Evolutionary conservation across 2,797 vertebrate genomes (phyloP), one percentile per base, ranked within the genome.

Genomic region (Thamnophis elegans): DNA sequence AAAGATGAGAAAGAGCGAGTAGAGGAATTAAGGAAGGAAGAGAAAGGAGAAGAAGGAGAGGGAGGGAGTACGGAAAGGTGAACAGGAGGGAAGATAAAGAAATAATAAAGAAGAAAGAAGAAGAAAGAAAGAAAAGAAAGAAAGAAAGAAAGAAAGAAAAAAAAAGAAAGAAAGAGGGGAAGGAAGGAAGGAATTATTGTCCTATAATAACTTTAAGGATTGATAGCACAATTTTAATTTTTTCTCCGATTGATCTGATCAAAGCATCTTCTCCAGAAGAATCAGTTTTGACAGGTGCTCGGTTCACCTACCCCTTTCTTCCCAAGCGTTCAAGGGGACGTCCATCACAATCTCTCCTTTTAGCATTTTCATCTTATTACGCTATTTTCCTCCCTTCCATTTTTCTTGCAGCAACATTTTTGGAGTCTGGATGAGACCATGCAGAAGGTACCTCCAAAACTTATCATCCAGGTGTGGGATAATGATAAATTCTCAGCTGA

Each of bases 391-490:
- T 26, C 22, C 28, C 1, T 5, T 1, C 1, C 1, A 1, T 2
- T 0, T 11, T 0, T 0, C 36, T 0, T 2, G 0, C 93, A 97
- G 96, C 94, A 95, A 88, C 95, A 95, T 55, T 92, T 95, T 87
- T 96, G 96, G 96, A 96, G 94, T 2, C 73, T 91, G 93, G 97
- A 98, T 0, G 90, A 97, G 93, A 97, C 94, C 0, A 90, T 95
- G 58, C 94, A 85, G 54, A 98, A 97, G 95, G 95, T 97, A 55
- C 98, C 98, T 0, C 97, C 97, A 28, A 96, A 96, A 5, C 97
- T 98, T 51, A 96, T 98, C 93, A 97, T 98, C 56, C 98, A 98
- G 51, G 89, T 98, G 90, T 98, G 98, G 98, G 98, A 98, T 95
- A 98, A 98, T 0, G 97, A 98, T 91, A 95, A 95, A 58, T 97